Conservation (phyloP, 1,140 invertebrate species). For the Trissolcus basalis region DNA sequence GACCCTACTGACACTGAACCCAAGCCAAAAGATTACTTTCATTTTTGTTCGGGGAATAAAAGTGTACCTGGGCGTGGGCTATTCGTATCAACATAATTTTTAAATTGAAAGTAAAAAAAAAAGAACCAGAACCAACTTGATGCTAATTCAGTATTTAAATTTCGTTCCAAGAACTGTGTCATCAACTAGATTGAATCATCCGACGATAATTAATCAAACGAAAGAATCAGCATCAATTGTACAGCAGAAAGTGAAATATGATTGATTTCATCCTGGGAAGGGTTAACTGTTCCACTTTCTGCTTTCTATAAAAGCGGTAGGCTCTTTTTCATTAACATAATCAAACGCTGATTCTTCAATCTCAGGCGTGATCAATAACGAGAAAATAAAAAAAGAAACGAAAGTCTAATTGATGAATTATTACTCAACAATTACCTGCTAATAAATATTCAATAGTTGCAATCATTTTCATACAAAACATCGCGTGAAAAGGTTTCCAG, state of each 20-base stretch:
- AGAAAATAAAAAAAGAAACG: slow-evolving; percentile 21
- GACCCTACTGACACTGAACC: slow-evolving; percentile 51
- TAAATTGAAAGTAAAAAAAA: no score
- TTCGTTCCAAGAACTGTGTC: no score
- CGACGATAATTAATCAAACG: no score
- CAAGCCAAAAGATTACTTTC: slow-evolving; percentile 50
- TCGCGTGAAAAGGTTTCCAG: neutral
- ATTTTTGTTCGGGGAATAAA: slow-evolving; percentile 45
- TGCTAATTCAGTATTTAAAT: no score
- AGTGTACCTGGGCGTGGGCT: slow-evolving; percentile 11
- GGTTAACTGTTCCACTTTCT: slow-evolving; percentile 49
- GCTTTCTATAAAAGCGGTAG: slow-evolving; percentile 25
- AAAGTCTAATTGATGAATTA: slow-evolving; percentile 45
- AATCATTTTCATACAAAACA: neutral
- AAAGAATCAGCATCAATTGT: no score
- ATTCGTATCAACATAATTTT: neutral
- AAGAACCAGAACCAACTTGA: no score
- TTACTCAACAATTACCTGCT: slow-evolving; percentile 41
- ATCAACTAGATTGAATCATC: no score
- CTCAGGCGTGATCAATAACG: slow-evolving; percentile 20
- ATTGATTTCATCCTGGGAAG: slow-evolving; percentile 32
- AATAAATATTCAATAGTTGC: slow-evolving; percentile 14
- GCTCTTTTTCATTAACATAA: slow-evolving; percentile 30
- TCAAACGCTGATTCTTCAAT: slow-evolving; percentile 27
- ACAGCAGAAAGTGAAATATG: slow-evolving; percentile 45